Conservation (phyloP, 2,797 vertebrate genomes). For the Knipowitschia caucasica region DNA sequence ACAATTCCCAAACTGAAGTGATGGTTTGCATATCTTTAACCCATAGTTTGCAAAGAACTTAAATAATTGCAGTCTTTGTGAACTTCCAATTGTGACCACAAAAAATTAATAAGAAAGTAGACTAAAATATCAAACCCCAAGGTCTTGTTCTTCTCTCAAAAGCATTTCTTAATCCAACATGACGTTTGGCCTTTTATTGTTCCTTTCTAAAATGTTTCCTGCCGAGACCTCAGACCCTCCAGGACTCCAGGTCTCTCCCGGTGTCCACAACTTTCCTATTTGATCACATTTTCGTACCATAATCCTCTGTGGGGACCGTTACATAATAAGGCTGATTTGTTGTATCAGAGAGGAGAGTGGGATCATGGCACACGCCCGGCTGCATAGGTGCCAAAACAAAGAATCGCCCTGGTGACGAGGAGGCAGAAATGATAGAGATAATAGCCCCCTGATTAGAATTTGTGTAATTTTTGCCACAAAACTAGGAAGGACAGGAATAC, state of each 20-base stretch:
- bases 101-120: too few species aligned
- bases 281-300: constrained; percentile 3
- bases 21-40: too few species aligned
- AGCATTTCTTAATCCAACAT: constrained; percentile 25
- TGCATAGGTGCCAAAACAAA: constrained; percentile 4
- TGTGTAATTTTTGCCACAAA: neutral
- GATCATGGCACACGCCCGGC: neutral
- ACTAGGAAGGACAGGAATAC: neutral
- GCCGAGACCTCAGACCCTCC: constrained; percentile 4
- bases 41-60: too few species aligned
- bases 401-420: neutral
- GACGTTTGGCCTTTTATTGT: constrained; percentile 50
- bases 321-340: constrained; percentile 37
- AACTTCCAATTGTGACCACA: too few species aligned
- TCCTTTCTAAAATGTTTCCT: neutral
- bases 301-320: constrained; percentile 42
- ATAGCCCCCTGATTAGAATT: neutral
- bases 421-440: neutral
- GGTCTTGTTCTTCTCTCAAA: constrained; percentile 15
- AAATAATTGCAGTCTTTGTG: too few species aligned
- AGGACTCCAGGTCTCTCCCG: neutral
- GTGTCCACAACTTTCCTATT: constrained; percentile 8
- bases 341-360: constrained; percentile 36
- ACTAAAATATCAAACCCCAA: too few species aligned
- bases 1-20: too few species aligned